Conservation (phyloP, 2,113 vertebrate species). For the Charadrius vociferus region DNA sequence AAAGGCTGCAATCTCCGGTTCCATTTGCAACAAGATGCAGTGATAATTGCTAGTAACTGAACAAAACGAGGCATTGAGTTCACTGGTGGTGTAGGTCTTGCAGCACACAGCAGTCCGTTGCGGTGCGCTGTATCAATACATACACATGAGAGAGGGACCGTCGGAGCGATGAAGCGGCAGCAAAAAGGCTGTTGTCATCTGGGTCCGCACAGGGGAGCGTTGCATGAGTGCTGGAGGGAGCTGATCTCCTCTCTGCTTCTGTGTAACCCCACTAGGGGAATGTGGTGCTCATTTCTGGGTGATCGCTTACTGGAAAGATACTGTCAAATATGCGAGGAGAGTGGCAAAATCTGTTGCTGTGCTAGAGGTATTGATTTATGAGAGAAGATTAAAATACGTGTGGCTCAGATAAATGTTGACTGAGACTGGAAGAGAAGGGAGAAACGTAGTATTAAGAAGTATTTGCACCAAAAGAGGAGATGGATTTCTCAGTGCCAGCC, state of each 20-base stretch:
- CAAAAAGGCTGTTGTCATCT: not conserved
- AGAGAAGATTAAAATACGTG: not conserved
- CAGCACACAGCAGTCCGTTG: not conserved
- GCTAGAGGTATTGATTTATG: constrained; percentile 27
- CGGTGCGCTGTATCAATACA: not conserved
- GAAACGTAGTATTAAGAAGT: not conserved
- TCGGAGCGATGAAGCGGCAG: not conserved
- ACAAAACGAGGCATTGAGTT: not conserved
- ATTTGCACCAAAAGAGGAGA: not conserved
- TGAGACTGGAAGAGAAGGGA: not conserved
- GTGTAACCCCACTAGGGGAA: not conserved
- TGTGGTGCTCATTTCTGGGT: not conserved
- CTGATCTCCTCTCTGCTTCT: not conserved
- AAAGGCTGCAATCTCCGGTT: not conserved
- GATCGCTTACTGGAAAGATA: not conserved
- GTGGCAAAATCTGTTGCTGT: not conserved
- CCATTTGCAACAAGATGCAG: not conserved
- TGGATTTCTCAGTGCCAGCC: fast-evolving
- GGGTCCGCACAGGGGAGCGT: not conserved
- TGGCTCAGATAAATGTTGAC: constrained; percentile 4
- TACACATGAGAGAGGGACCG: not conserved
- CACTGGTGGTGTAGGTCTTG: not conserved
- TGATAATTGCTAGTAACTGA: not conserved
- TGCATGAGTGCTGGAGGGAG: not conserved
- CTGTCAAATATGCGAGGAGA: not conserved